These are phyloP conservation scores for Dryomyza anilis DNA, from an alignment of 2,888 invertebrate species.

Conservation along the genomic window DNA sequence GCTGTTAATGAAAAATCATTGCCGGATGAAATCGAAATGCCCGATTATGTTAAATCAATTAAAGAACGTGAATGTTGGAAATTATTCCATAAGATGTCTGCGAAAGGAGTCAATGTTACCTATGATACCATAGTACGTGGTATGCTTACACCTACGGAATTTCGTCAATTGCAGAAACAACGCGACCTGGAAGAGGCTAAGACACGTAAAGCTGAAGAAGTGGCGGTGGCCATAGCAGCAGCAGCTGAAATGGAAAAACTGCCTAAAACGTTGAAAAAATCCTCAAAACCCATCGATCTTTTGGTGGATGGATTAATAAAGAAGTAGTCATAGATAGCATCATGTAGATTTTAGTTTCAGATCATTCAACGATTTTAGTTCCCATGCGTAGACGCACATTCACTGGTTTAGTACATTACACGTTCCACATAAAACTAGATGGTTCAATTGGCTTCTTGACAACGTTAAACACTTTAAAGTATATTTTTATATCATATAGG, in stretches of 20 bases:
- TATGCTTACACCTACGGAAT: constrained; percentile 75
- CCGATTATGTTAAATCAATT: constrained; percentile 63
- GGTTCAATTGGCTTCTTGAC: background rate
- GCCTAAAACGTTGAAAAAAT: no score
- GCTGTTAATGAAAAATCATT: background rate
- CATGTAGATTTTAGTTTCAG: background rate
- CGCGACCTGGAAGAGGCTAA: constrained; percentile 55
- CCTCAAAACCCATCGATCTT: constrained; percentile 45
- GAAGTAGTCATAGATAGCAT: constrained; percentile 27
- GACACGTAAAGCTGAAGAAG: constrained; percentile 42
- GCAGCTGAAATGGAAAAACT: background rate
- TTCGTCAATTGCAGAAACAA: constrained; percentile 67
- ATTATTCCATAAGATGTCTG: constrained; percentile 70
- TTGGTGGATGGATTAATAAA: constrained; percentile 48
- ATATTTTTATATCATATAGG: no score
- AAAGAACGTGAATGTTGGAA: constrained; percentile 73
- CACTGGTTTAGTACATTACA: no score
- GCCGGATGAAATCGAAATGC: constrained; percentile 49
- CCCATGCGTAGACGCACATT: no score
- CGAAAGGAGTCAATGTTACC: constrained; percentile 70
- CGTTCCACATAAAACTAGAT: background rate
- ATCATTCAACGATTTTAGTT: constrained; percentile 3
- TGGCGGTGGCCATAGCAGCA: background rate
- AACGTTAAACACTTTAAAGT: background rate
- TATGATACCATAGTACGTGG: constrained; percentile 74